Conservation (phyloP, 2,113 vertebrate genomes). For the Corydoras sp. region DNA sequence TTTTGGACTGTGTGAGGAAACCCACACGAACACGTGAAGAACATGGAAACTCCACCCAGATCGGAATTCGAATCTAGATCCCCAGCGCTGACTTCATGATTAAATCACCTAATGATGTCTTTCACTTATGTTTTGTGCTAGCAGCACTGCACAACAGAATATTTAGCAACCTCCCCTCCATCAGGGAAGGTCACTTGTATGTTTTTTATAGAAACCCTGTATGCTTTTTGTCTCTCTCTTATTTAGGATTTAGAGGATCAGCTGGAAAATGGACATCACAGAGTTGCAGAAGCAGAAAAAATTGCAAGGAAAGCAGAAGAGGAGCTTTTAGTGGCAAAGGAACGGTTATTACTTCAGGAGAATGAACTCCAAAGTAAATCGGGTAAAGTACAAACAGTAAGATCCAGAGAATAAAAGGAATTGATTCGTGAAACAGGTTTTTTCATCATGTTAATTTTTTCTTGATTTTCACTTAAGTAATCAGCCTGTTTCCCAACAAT, state of each 20-base stretch:
- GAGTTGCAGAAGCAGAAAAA: constrained; percentile 69
- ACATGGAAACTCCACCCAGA: no score
- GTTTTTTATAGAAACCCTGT: neutral
- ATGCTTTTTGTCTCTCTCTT: neutral
- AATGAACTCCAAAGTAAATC: constrained; percentile 71
- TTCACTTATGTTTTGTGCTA: no score
- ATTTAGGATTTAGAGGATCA: constrained; percentile 77
- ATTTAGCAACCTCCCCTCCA: no score
- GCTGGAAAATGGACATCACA: constrained; percentile 67
- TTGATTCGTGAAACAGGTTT: neutral
- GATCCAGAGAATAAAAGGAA: neutral
- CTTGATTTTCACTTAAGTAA: neutral
- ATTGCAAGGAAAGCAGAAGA: constrained; percentile 70
- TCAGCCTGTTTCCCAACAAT: neutral
- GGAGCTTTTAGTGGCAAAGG: constrained; percentile 76
- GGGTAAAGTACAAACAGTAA: constrained; percentile 55
- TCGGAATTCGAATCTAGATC: no score
- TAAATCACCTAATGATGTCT: no score
- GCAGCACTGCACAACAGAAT: no score
- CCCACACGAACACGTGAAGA: no score
- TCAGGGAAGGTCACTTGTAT: no score
- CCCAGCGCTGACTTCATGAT: no score
- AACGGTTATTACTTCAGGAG: constrained; percentile 72
- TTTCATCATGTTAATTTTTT: neutral
- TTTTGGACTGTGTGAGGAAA: no score